These are phyloP conservation scores for Harpagifer antarcticus DNA, from an alignment of 2,797 vertebrate species.

Conservation along the genomic window DNA sequence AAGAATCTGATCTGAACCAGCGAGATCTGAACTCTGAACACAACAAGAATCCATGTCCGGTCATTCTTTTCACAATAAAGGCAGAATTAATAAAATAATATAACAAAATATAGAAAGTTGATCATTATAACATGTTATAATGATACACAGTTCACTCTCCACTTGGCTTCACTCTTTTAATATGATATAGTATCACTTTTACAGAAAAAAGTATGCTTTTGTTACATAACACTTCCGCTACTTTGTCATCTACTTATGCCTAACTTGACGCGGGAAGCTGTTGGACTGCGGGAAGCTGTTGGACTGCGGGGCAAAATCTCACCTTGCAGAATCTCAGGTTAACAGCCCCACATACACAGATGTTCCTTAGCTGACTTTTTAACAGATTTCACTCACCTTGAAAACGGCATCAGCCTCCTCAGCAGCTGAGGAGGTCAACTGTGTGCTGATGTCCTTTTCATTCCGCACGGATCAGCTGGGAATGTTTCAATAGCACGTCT, in stretches of 20 bases:
- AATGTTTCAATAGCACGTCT: slow-evolving; percentile 32
- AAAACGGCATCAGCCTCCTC: slow-evolving; percentile 51
- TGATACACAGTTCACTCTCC: accelerated
- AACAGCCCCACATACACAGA: not conserved
- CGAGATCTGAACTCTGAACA: no score
- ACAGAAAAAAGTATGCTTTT: not conserved
- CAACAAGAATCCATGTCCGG: slow-evolving; percentile 19
- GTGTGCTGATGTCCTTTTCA: slow-evolving; percentile 62
- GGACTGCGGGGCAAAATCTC: slow-evolving; percentile 38
- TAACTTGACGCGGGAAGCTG: slow-evolving; percentile 31
- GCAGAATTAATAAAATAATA: accelerated
- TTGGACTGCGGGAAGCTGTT: no score
- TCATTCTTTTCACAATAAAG: slow-evolving; percentile 10
- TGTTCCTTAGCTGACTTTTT: no score
- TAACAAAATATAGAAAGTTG: accelerated
- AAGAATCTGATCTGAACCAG: not conserved
- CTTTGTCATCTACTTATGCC: not conserved
- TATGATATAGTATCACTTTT: not conserved
- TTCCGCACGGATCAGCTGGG: slow-evolving; percentile 48
- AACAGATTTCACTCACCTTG: slow-evolving; percentile 30
- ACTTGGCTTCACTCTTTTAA: not conserved
- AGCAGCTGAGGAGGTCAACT: slow-evolving; percentile 59
- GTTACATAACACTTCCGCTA: slow-evolving; percentile 28
- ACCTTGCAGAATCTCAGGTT: slow-evolving; percentile 42
- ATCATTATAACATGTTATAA: not conserved